A percentile compares a stretch with the other conserved stretches of the same genome.
Evolutionary conservation across 2,113 vertebrate species (phyloP).

Genomic region (Lethenteron reissneri): DNA sequence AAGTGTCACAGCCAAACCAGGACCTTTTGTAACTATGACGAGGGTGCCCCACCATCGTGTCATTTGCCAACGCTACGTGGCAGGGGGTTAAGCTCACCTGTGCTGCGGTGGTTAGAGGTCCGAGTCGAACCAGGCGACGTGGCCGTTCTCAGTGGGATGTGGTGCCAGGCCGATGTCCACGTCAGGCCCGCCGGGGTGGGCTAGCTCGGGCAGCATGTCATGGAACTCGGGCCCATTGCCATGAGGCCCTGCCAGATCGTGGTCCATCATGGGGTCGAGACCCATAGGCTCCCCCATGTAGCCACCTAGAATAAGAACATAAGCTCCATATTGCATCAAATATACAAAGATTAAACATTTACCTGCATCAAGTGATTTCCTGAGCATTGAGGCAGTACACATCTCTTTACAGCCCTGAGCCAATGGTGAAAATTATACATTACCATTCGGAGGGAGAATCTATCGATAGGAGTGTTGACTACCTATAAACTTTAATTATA

Average conservation of each 20-base stretch:
- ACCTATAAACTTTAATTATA: too few relatives aligned
- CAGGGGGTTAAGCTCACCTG: too few relatives aligned
- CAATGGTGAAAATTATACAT: too few relatives aligned
- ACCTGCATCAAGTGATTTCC: too few relatives aligned
- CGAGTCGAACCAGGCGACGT: slow-evolving; percentile 99
- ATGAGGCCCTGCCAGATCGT: slow-evolving; percentile 54
- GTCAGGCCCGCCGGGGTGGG: slow-evolving; percentile 25
- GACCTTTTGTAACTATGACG: too few relatives aligned
- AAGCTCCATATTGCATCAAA: slow-evolving; percentile 50
- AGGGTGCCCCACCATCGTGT: too few relatives aligned
- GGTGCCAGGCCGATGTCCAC: slow-evolving; percentile 80
- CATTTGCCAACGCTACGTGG: too few relatives aligned
- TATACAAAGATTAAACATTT: slow-evolving; percentile 9
- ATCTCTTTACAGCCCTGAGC: too few relatives aligned
- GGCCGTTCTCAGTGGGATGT: slow-evolving; percentile 63
- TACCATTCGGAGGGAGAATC: too few relatives aligned
- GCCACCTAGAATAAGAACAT: slow-evolving; percentile 83
- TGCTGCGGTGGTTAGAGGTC: slow-evolving; percentile 48
- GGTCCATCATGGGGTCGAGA: slow-evolving; percentile 99
- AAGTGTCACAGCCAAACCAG: too few relatives aligned
- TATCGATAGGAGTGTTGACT: too few relatives aligned
- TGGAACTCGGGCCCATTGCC: slow-evolving; percentile 71
- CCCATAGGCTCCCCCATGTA: slow-evolving; percentile 84
- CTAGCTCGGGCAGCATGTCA: slow-evolving; percentile 91
- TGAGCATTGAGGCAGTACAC: too few relatives aligned